Evolutionary conservation across 2,888 invertebrate genomes (phyloP), one percentile per base, ranked within the genome.

Genomic region (Galeopsomyia nigrocyanea): DNA sequence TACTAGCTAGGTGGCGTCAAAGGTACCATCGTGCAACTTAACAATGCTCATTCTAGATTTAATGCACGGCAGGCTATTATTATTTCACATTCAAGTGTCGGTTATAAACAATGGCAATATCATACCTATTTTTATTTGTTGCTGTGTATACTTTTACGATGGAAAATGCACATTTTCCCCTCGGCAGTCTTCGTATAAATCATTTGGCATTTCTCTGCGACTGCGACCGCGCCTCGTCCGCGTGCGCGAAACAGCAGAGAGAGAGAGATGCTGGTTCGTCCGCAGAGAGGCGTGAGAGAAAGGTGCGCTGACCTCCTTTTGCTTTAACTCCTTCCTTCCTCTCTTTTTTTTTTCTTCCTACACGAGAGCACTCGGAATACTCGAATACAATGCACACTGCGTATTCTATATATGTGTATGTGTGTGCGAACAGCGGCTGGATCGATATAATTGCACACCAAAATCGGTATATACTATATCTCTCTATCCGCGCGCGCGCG

Each of bases 261-360:
- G n/a, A 14, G 47, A 17, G 22, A 31, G 66, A 46, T 57, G 66
- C 63, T 49, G 57, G 49, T 19, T 49, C 57, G 22, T 31, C 19
- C 17, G 16, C 49, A 22, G 26, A 7, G 55, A 39, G 17, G 53
- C 19, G 53, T 19, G 57, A 57, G 73, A 73, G 73, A 73, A 73
- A 73, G 73, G 73, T 68, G 64, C 49, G 64, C 55, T 65, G 68
- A 68, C 73, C 61, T 73, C 73, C 61, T 73, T 72, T 73, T 68
- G 60, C 55, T 19, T 17, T 19, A 7, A 7, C 61, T 19, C 22
- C 57, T 57, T 56, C 56, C 49, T n/a, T 46, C 19, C 17, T 21
- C 49, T 26, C 21, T 55, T 22, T 26, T 56, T n/a, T n/a, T 51
- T 56, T 56, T 13, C 69, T 49, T 53, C 51, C 57, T 22, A 10